phyloP scores from a whole-genome alignment of 2,888 invertebrate genomes.

The Acrobasis consociella region DNA sequence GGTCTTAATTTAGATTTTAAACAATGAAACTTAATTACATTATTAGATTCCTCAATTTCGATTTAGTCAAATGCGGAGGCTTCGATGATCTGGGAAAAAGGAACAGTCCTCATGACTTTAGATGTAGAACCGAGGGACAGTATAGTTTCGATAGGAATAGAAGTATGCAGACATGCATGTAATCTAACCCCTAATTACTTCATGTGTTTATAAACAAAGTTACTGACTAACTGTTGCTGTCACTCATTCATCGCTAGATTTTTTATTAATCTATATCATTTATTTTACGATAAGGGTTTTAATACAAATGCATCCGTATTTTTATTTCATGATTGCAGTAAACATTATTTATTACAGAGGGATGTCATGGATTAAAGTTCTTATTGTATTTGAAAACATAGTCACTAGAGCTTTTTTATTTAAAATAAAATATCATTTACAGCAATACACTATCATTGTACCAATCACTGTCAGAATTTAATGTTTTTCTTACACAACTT shows the following conservation, averaged over 20 bases:
- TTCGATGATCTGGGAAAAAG: conserved; percentile 56
- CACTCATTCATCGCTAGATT: conserved; percentile 57
- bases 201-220: conserved; percentile 83
- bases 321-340: conserved; percentile 23
- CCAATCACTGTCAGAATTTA: conserved; percentile 41
- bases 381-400: conserved; percentile 43
- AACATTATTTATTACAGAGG: conserved; percentile 24
- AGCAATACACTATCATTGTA: conserved; percentile 39
- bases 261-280: conserved; percentile 34
- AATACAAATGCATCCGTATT: conserved; percentile 35
- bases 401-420: conserved; percentile 3
- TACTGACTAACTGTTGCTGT: conserved; percentile 76
- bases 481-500: conserved; percentile 47
- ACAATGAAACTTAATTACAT: conserved; percentile 2
- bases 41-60: conserved; percentile 71
- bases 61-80: conserved; percentile 72
- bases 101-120: conserved; percentile 81
- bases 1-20: conserved; percentile 38
- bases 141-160: conserved; percentile 64
- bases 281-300: conserved; percentile 59
- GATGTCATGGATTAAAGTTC: conserved; percentile 39
- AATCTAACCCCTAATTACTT: conserved; percentile 69
- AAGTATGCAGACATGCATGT: conserved; percentile 73
- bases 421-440: conserved; percentile 32
- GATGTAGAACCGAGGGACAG: conserved; percentile 60